Conservation (phyloP, 35 echinoderm and acorn worm species). For the Lytechinus pictus region DNA sequence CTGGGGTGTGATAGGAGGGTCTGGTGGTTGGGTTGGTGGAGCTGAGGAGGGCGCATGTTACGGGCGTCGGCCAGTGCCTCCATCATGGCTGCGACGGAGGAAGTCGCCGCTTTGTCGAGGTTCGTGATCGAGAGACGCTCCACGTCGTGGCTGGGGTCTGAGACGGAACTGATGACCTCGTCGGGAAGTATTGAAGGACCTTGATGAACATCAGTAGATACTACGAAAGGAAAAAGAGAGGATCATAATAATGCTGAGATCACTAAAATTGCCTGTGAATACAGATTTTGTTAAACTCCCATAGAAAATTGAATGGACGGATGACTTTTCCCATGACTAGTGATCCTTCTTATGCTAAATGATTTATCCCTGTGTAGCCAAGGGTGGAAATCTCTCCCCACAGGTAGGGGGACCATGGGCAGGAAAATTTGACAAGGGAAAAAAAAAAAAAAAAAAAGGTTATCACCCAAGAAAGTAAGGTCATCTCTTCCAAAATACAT, state of each 20-base stretch:
- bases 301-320: too few species aligned
- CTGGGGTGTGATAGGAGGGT: conserved; percentile 10
- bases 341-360: too few species aligned
- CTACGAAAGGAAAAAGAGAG: not conserved
- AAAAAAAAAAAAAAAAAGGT: too few species aligned
- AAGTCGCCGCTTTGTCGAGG: conserved; percentile 34
- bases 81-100: conserved; percentile 52
- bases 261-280: too few species aligned
- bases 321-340: too few species aligned
- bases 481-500: too few species aligned
- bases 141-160: not conserved
- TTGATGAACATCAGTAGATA: conserved; percentile 22
- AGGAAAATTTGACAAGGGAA: too few species aligned
- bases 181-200: not conserved
- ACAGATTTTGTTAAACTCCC: too few species aligned
- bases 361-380: too few species aligned
- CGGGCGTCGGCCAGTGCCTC: conserved; percentile 63
- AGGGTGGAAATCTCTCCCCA: too few species aligned
- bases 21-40: conserved; percentile 30
- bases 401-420: too few species aligned
- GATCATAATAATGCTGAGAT: not conserved
- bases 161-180: conserved; percentile 12
- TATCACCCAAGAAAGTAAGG: too few species aligned
- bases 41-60: conserved; percentile 50
- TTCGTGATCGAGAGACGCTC: not conserved